These are phyloP conservation scores for Macaria notata DNA, from an alignment of 2,888 invertebrate species.

Conservation along the genomic window DNA sequence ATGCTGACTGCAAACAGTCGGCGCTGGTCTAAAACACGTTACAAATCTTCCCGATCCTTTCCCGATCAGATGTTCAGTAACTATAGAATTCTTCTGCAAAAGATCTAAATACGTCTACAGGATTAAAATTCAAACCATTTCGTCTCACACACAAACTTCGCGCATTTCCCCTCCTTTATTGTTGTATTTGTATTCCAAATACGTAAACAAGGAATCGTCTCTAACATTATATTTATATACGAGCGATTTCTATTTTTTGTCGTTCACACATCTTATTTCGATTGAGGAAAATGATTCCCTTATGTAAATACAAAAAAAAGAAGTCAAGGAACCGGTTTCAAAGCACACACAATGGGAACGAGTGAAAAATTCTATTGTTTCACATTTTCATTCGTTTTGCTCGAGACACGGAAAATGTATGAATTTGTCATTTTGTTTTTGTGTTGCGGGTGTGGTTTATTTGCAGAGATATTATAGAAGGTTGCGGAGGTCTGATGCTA, in stretches of 20 bases:
- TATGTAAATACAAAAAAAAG: slow-evolving; percentile 10
- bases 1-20: no score
- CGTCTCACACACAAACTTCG: slow-evolving; percentile 11
- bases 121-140: not conserved
- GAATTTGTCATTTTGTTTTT: not conserved
- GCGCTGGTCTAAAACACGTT: no score
- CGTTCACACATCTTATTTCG: slow-evolving; percentile 29
- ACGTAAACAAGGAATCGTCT: slow-evolving; percentile 38
- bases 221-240: slow-evolving; percentile 19
- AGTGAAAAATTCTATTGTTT: slow-evolving; percentile 9
- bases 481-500: no score
- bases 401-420: not conserved
- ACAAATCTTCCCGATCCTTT: no score
- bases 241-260: slow-evolving; percentile 37
- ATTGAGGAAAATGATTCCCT: slow-evolving; percentile 20
- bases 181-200: slow-evolving; percentile 43
- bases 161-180: slow-evolving; percentile 28
- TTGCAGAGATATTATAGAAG: no score
- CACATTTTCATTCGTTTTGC: slow-evolving; percentile 1
- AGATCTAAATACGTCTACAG: no score
- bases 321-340: not conserved
- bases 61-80: no score
- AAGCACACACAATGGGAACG: slow-evolving; percentile 2
- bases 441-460: not conserved
- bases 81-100: no score